Conservation (phyloP, 2,797 vertebrate species). For the Macroramphosus scolopax region DNA sequence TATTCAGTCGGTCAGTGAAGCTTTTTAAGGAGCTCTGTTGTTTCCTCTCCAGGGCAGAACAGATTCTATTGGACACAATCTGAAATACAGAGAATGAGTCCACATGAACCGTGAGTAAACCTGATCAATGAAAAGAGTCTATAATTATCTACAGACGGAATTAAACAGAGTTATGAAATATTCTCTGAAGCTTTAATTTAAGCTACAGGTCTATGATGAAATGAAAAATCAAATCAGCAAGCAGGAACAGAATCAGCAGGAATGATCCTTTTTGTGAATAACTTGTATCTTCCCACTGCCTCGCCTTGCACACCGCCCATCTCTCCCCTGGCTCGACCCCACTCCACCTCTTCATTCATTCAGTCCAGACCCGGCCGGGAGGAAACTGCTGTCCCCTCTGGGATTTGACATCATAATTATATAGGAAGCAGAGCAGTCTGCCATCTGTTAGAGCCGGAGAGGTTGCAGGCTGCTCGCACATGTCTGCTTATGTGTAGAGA, state of each 20-base stretch:
- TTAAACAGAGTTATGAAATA: conserved; percentile 23
- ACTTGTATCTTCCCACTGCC: conserved; percentile 13
- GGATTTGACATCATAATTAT: conserved; percentile 60
- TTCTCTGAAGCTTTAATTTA: conserved; percentile 25
- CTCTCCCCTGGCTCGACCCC: conserved; percentile 17
- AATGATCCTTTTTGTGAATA: too few species aligned
- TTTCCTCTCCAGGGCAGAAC: conserved; percentile 74
- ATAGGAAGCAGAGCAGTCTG: conserved; percentile 58
- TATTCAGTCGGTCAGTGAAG: conserved; percentile 83
- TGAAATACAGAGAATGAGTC: too few species aligned
- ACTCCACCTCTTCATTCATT: conserved; percentile 39
- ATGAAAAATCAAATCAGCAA: conserved; percentile 7
- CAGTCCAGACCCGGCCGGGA: conserved; percentile 41
- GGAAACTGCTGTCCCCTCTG: conserved; percentile 62
- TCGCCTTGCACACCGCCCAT: conserved; percentile 5
- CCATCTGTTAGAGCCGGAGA: conserved; percentile 41
- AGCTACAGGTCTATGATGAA: conserved; percentile 21
- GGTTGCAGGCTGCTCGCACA: conserved; percentile 34
- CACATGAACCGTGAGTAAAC: conserved; percentile 15
- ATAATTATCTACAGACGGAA: conserved; percentile 13
- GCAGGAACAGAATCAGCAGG: conserved; percentile 33
- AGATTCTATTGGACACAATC: conserved; percentile 42
- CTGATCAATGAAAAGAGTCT: conserved; percentile 20
- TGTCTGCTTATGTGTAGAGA: conserved; percentile 11
- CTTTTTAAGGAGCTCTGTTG: conserved; percentile 80